Evolutionary conservation across 2,797 vertebrate genomes (phyloP).

Genomic region (Notoglanidium macrostoma): DNA sequence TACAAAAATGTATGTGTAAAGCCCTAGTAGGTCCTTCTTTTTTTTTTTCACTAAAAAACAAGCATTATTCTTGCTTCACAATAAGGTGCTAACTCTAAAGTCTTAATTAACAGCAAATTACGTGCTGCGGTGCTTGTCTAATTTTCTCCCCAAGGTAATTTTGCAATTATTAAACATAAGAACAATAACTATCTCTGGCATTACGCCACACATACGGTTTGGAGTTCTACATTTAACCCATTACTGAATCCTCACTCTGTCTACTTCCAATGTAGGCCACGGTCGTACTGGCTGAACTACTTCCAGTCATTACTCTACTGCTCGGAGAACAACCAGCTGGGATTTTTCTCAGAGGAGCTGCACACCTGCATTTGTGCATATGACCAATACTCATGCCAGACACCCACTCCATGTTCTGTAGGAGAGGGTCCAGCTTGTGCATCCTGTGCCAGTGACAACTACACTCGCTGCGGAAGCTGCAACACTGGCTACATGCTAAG

Average conservation of each 20-base stretch:
- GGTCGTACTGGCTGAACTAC: conserved; percentile 89
- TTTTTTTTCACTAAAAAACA: background rate
- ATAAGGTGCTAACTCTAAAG: conserved; percentile 8
- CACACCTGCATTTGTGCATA: conserved; percentile 89
- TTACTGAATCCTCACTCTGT: conserved; percentile 44
- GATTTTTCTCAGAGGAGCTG: conserved; percentile 91
- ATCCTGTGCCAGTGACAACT: conserved; percentile 87
- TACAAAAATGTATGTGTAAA: background rate
- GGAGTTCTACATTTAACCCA: conserved; percentile 15
- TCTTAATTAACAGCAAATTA: conserved; percentile 30
- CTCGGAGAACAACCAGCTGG: conserved; percentile 92
- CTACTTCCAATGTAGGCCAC: conserved; percentile 74
- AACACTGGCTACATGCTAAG: conserved; percentile 86
- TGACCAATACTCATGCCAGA: conserved; percentile 85
- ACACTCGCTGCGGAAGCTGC: conserved; percentile 91
- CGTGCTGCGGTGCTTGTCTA: background rate
- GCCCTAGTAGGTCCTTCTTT: background rate
- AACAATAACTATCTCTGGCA: background rate
- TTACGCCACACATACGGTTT: conserved; percentile 21
- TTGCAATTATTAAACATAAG: conserved; percentile 3
- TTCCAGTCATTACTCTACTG: conserved; percentile 95
- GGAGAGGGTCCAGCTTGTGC: conserved; percentile 84
- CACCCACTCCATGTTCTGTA: conserved; percentile 81
- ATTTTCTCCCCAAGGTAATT: conserved; percentile 12
- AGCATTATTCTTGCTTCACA: background rate